Conservation (phyloP, 2,113 vertebrate genomes). For the Platysternon megacephalum region DNA sequence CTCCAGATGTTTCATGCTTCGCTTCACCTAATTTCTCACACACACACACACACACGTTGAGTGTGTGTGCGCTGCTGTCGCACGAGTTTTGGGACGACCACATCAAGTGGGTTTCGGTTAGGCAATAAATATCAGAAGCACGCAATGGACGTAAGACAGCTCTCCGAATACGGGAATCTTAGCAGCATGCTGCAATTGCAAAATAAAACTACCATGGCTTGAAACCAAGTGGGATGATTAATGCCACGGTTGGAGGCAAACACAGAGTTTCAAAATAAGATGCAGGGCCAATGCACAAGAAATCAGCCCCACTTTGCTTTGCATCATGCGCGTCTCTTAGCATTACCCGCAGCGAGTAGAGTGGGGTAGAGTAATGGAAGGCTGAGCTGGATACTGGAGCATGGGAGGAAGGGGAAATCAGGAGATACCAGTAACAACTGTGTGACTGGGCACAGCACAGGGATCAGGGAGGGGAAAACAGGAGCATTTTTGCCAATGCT, state of each 20-base stretch:
- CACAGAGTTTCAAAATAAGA: slow-evolving; percentile 40
- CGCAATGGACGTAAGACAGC: slow-evolving; percentile 40
- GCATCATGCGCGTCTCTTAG: slow-evolving; percentile 43
- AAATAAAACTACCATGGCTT: slow-evolving; percentile 52
- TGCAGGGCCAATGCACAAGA: slow-evolving; percentile 35
- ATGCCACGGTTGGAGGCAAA: slow-evolving; percentile 67
- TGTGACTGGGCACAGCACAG: background rate
- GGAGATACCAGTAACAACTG: background rate
- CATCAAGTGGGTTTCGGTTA: slow-evolving; percentile 63
- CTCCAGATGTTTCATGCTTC: background rate
- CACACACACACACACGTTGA: background rate
- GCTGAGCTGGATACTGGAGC: background rate
- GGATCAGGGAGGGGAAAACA: background rate
- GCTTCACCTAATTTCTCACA: background rate
- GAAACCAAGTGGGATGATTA: slow-evolving; percentile 54
- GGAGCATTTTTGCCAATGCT: background rate
- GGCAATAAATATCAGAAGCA: slow-evolving; percentile 62
- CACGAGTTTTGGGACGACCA: background rate
- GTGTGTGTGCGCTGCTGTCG: background rate
- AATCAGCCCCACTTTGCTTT: slow-evolving; percentile 70
- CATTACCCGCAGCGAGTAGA: background rate
- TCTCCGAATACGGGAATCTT: slow-evolving; percentile 41
- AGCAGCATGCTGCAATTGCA: slow-evolving; percentile 57
- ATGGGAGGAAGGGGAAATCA: background rate
- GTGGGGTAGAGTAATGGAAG: background rate